Conservation (phyloP, 2,888 invertebrate species). For the Heliconius ismenius region DNA sequence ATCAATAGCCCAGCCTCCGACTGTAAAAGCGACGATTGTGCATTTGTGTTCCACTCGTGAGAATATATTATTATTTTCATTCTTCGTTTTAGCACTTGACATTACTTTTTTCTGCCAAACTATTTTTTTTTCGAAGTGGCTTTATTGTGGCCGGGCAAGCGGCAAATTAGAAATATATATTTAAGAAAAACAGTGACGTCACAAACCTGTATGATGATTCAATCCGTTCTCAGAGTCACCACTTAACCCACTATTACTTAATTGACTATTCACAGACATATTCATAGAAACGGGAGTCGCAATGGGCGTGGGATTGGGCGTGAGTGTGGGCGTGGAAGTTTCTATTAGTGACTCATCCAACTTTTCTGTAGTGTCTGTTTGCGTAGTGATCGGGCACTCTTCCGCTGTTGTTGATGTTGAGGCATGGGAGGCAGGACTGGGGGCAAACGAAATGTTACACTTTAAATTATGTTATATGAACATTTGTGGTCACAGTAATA, state of each 20-base stretch:
- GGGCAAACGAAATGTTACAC: background rate
- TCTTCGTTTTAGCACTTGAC: background rate
- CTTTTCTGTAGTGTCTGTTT: conserved; percentile 57
- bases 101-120: no score
- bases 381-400: conserved; percentile 57
- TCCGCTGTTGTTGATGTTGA: conserved; percentile 83
- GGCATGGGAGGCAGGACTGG: conserved; percentile 86
- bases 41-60: background rate
- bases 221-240: conserved; percentile 60
- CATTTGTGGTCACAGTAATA: no score
- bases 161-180: background rate
- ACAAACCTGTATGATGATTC: conserved; percentile 55
- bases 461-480: no score
- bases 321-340: conserved; percentile 49
- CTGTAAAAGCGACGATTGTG: background rate
- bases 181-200: background rate
- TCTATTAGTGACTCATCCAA: conserved; percentile 55
- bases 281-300: conserved; percentile 50
- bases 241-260: conserved; percentile 43
- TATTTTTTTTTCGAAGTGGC: no score
- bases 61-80: background rate
- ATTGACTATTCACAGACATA: background rate
- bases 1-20: background rate
- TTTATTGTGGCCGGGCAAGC: no score
- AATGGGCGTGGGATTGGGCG: conserved; percentile 46